Percentiles rank a stretch among this genome's conserved stretches.
Conservation (phyloP, 30 jellyfish, hydroid and myxozoan species). For the Mastigias papua region DNA sequence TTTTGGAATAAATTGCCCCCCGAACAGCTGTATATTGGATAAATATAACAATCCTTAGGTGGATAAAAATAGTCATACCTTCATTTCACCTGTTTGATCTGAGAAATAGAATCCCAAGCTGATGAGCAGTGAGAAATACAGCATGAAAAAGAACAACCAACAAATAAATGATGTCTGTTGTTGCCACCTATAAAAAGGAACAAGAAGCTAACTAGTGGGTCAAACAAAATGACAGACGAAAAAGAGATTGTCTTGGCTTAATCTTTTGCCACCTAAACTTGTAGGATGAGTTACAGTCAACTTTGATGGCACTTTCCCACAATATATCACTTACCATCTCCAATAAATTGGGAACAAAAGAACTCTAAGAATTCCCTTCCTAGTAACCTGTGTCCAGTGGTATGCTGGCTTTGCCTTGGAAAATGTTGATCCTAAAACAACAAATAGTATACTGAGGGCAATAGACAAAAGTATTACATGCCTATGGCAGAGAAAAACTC, state of each 20-base stretch:
- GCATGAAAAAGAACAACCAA: conserved; percentile 85
- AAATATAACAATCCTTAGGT: no score
- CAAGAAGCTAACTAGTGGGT: neutral
- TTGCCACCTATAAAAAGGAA: conserved; percentile 86
- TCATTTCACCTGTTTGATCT: conserved; percentile 84
- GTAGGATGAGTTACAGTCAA: no score
- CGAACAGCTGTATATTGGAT: no score
- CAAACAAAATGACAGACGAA: no score
- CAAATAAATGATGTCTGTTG: conserved; percentile 81
- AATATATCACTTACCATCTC: conserved; percentile 93
- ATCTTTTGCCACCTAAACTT: no score
- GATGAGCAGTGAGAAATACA: conserved; percentile 77
- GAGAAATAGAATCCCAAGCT: conserved; percentile 73
- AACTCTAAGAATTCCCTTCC: conserved; percentile 81
- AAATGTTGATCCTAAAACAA: conserved; percentile 87
- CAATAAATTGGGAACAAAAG: conserved; percentile 86
- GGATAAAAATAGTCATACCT: no score
- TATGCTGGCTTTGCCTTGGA: conserved; percentile 98
- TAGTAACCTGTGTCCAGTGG: conserved; percentile 96
- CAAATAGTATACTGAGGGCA: neutral
- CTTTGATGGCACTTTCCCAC: no score
- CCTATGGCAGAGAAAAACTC: no score
- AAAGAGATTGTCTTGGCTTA: no score
- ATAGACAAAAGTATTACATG: no score
- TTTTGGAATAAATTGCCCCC: no score